Conservation (phyloP, 1,140 invertebrate species). For the Brachionus calyciflorus region DNA sequence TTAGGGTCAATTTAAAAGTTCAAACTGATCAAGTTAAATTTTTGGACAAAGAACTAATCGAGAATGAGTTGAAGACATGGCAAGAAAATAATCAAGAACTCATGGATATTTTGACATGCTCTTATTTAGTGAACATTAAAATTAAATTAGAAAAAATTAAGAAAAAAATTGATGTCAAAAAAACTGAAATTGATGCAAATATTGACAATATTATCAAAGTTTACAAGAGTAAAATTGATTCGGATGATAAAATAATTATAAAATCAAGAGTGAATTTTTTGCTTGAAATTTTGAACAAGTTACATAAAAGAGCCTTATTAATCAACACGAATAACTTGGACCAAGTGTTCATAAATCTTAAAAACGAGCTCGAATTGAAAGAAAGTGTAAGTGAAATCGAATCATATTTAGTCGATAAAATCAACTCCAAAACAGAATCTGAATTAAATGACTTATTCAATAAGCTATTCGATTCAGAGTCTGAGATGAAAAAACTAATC, state of each 20-base stretch:
- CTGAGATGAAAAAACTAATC: too few species aligned
- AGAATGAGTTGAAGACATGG: background rate
- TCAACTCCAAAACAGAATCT: background rate
- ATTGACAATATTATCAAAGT: background rate
- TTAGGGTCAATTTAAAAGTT: background rate
- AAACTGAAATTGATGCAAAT: background rate
- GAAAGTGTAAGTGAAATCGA: conserved; percentile 2
- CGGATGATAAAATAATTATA: background rate
- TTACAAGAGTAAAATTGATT: conserved; percentile 22
- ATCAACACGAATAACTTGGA: background rate
- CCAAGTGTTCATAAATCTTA: background rate
- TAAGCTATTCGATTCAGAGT: too few species aligned
- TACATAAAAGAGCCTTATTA: background rate
- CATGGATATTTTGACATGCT: conserved; percentile 1
- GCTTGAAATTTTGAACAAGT: conserved; percentile 4
- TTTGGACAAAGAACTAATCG: background rate
- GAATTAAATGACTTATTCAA: background rate
- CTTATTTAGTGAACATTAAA: too few species aligned
- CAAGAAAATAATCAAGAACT: background rate
- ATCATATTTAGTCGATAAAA: background rate
- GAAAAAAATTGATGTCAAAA: background rate
- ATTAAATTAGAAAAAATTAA: too few species aligned
- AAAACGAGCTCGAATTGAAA: background rate
- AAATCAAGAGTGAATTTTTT: conserved; percentile 24
- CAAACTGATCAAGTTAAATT: background rate